phyloP scores from a whole-genome alignment of 2,797 vertebrate genomes.

The Platyrinchus mystaceus region DNA sequence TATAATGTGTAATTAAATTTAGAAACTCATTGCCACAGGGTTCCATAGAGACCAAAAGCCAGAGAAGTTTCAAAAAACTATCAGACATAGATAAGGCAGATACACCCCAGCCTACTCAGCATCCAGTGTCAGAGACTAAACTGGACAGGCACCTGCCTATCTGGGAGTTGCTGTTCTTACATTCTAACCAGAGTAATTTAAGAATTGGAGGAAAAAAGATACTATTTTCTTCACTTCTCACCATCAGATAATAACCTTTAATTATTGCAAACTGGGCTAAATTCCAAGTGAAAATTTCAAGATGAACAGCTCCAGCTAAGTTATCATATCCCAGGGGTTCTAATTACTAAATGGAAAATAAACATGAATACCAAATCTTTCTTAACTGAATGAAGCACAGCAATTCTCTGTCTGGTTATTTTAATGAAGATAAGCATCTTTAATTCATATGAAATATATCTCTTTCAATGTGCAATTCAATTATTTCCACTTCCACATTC shows the following conservation, averaged over 20 bases:
- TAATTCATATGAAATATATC: neutral
- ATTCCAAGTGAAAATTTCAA: slow-evolving; percentile 18
- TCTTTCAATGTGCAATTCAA: neutral
- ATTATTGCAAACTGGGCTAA: neutral
- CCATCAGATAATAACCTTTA: neutral
- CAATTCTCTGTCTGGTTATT: neutral
- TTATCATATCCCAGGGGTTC: neutral
- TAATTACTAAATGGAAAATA: slow-evolving; percentile 10
- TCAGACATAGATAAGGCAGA: neutral
- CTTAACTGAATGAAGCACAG: neutral
- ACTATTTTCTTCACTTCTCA: neutral
- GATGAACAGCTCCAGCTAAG: neutral
- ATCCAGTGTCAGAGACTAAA: neutral
- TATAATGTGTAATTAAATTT: neutral
- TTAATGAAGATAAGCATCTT: neutral
- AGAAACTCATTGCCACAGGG: neutral
- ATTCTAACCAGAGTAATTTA: neutral
- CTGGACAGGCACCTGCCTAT: neutral
- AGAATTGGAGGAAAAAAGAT: neutral
- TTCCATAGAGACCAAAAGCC: neutral
- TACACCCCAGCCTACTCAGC: neutral
- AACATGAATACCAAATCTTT: neutral
- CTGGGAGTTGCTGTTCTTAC: neutral
- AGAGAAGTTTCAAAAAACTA: neutral
- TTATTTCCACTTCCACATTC: neutral